Conservation (phyloP, 2,888 invertebrate genomes). For the Acanthosepion esculentum region DNA sequence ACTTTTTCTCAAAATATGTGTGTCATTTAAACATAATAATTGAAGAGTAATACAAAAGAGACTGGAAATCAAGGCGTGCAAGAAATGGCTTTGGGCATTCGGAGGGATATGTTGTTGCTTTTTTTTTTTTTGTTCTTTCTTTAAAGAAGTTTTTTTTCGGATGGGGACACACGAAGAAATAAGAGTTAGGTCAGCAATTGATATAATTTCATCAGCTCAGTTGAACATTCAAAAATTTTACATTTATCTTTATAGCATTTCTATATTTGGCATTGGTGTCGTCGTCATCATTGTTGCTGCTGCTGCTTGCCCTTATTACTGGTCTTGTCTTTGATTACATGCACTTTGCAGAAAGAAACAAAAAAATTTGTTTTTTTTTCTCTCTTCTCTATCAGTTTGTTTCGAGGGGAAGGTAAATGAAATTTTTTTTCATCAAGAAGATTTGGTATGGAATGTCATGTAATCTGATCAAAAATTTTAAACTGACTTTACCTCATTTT, state of each 20-base stretch:
- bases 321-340: not conserved
- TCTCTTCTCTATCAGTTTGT: not conserved
- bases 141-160: not conserved
- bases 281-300: not conserved
- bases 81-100: not conserved
- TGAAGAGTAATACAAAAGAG: not conserved
- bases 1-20: not conserved
- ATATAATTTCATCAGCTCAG: not conserved
- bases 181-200: not conserved
- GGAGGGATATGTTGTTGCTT: conserved; percentile 1
- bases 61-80: not conserved
- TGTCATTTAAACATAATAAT: not conserved
- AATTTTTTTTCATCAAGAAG: not conserved
- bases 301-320: not conserved
- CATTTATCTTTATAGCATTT: not conserved
- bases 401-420: not conserved
- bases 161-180: not conserved
- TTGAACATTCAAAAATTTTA: not conserved
- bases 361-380: not conserved
- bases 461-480: not conserved
- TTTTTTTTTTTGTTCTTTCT: not conserved
- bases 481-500: not conserved
- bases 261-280: not conserved
- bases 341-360: not conserved
- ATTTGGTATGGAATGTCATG: not conserved